Conservation (phyloP, 2,888 invertebrate genomes). For the Scaptomyza flava region DNA sequence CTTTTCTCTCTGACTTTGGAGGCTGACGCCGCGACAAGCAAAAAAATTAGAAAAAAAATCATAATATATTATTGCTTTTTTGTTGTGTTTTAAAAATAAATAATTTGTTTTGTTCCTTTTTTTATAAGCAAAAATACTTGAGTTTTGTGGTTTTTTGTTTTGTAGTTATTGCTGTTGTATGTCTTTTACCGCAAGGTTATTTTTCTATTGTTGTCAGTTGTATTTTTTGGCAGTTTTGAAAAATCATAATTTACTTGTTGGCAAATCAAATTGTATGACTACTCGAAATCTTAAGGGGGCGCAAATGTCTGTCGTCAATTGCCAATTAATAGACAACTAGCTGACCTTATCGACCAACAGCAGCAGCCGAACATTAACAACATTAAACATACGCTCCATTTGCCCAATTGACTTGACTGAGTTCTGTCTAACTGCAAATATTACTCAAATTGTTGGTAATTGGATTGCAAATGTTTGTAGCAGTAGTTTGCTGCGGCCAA, state of each 20-base stretch:
- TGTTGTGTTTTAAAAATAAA: slow-evolving; percentile 67
- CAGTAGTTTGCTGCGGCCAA: neutral
- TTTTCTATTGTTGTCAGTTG: slow-evolving; percentile 33
- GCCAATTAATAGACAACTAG: slow-evolving; percentile 68
- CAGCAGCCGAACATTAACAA: slow-evolving; percentile 24
- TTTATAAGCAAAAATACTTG: slow-evolving; percentile 39
- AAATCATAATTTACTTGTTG: slow-evolving; percentile 78
- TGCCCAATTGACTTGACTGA: slow-evolving; percentile 5
- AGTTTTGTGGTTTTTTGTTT: slow-evolving; percentile 37
- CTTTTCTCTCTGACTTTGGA: slow-evolving; percentile 48
- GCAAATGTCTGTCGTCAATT: slow-evolving; percentile 77
- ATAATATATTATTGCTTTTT: slow-evolving; percentile 43
- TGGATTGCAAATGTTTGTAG: slow-evolving; percentile 65
- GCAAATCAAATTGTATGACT: slow-evolving; percentile 70
- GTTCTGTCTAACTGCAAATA: slow-evolving; percentile 12
- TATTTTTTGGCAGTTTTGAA: slow-evolving; percentile 19
- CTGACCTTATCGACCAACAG: slow-evolving; percentile 65
- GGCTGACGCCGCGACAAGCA: slow-evolving; percentile 53
- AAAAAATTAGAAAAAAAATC: slow-evolving; percentile 34
- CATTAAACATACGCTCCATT: slow-evolving; percentile 62
- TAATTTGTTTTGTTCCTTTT: slow-evolving; percentile 64
- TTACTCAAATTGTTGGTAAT: slow-evolving; percentile 44
- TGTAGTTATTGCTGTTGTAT: slow-evolving; percentile 38
- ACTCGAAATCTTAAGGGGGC: slow-evolving; percentile 58
- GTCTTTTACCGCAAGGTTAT: slow-evolving; percentile 75